Conservation (phyloP, 2,797 vertebrate genomes). For the Hydrophis major region DNA sequence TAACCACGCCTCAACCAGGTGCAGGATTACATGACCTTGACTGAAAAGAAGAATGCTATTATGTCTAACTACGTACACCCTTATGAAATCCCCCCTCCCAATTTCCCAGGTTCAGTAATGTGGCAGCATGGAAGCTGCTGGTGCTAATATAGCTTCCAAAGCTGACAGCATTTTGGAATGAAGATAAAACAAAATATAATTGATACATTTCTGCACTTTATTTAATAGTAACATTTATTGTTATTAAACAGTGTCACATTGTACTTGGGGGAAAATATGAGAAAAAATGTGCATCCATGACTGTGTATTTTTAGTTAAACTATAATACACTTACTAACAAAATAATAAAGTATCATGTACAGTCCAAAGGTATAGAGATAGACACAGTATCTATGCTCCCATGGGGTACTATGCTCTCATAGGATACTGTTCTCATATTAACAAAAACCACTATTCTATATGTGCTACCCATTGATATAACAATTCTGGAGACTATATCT, state of each 20-base stretch:
- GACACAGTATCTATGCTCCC: neutral
- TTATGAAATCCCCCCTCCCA: no score
- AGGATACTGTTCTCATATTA: neutral
- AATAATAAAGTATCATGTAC: neutral
- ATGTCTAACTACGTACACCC: no score
- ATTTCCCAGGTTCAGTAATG: no score
- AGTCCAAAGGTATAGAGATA: neutral
- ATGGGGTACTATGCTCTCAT: neutral
- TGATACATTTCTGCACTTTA: neutral
- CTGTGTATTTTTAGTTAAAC: neutral
- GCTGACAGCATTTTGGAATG: neutral
- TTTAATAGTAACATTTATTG: neutral
- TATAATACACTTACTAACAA: neutral
- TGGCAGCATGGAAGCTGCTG: no score
- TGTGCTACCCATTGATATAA: neutral
- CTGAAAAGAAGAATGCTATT: no score
- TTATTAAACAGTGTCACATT: neutral
- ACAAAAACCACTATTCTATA: neutral
- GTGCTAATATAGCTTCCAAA: no score
- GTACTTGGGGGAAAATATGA: neutral
- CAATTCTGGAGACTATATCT: no score
- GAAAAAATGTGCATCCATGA: neutral
- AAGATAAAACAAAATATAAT: slow-evolving; percentile 14
- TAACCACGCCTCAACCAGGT: no score
- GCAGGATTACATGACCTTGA: no score